A percentile compares a stretch with the other conserved stretches of the same genome.
These are phyloP conservation scores for Heliothis subflexa DNA, from an alignment of 1,140 invertebrate genomes.

Conservation along the genomic window DNA sequence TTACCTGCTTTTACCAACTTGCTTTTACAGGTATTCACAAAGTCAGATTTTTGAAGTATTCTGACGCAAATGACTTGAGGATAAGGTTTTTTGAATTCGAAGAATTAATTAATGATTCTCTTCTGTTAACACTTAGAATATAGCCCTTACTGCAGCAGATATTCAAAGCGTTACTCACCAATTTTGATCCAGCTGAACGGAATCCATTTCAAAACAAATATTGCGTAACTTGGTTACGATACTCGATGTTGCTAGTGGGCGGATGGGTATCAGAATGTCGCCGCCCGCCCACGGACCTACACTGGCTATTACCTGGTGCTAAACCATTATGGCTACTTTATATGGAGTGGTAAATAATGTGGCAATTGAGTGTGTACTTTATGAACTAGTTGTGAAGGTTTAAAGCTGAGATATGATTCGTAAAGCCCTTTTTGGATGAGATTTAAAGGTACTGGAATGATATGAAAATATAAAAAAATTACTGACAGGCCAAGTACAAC, in stretches of 20 bases:
- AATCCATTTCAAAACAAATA: conserved; percentile 15
- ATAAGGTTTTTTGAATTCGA: too few species aligned
- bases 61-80: too few species aligned
- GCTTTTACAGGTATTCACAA: too few species aligned
- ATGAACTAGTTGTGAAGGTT: neutral
- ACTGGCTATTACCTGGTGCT: conserved; percentile 19
- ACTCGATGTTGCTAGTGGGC: conserved; percentile 29
- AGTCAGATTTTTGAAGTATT: too few species aligned
- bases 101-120: too few species aligned
- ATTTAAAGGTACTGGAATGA: too few species aligned
- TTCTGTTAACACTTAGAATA: too few species aligned
- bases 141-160: neutral
- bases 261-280: conserved; percentile 52
- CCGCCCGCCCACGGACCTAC: conserved; percentile 55
- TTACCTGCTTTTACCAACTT: too few species aligned
- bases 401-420: too few species aligned
- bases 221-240: conserved; percentile 22
- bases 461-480: too few species aligned
- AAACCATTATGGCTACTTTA: neutral
- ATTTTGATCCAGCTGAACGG: neutral
- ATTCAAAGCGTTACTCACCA: conserved; percentile 3
- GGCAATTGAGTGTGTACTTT: neutral
- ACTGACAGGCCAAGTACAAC: too few species aligned
- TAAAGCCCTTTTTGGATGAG: too few species aligned
- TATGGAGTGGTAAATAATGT: neutral